These are phyloP conservation scores for Colossoma macropomum DNA, from an alignment of 2,113 vertebrate species.

Conservation along the genomic window DNA sequence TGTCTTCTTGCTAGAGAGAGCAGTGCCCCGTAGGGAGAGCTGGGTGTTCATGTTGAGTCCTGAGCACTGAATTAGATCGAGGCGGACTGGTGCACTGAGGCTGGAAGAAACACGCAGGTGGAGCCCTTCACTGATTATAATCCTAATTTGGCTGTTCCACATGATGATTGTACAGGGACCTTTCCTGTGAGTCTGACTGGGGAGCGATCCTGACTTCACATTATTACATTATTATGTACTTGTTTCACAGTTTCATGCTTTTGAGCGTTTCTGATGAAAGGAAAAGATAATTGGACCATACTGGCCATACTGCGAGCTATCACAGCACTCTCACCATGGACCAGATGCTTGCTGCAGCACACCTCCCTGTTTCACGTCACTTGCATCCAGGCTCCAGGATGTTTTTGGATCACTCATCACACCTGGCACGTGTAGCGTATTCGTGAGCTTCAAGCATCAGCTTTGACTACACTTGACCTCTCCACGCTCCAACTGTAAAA, in stretches of 20 bases:
- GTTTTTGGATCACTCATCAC: neutral
- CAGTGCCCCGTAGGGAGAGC: neutral
- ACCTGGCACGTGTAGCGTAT: neutral
- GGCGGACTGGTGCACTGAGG: neutral
- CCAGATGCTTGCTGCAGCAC: conserved; percentile 24
- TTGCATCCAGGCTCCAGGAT: neutral
- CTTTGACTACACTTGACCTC: neutral
- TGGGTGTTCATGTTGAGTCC: neutral
- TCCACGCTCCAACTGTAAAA: too few species aligned
- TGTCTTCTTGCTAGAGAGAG: neutral
- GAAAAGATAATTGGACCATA: conserved; percentile 8
- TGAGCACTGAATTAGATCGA: neutral
- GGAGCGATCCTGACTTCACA: neutral
- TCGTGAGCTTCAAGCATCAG: neutral
- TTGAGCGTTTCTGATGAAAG: conserved; percentile 4
- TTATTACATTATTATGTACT: neutral
- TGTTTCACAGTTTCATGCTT: neutral
- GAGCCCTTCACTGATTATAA: neutral
- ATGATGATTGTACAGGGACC: neutral
- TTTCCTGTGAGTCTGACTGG: neutral
- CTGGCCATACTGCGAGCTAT: neutral
- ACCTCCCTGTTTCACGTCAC: conserved; percentile 16
- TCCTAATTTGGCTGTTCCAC: neutral
- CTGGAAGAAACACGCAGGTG: neutral
- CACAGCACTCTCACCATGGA: neutral